phyloP scores from a whole-genome alignment of 2,797 vertebrate species.

The Micropoecilia bifurca region DNA sequence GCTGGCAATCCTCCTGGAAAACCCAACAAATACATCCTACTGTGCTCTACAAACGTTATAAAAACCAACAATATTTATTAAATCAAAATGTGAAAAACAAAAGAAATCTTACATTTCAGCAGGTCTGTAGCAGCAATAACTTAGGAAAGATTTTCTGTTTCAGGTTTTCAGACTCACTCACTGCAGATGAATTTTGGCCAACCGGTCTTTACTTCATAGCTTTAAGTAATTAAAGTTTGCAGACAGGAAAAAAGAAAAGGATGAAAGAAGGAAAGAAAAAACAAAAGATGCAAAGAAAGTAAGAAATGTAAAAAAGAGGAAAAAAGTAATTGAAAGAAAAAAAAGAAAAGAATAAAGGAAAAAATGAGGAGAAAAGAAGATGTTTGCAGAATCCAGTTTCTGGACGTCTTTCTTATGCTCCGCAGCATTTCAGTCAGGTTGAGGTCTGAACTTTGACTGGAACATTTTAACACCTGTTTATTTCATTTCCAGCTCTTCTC shows the following conservation, averaged over 20 bases:
- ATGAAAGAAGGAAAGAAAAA: not conserved
- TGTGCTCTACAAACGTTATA: not conserved
- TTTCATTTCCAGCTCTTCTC: not conserved
- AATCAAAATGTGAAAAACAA: constrained; percentile 3
- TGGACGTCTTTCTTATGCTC: not conserved
- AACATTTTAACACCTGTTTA: not conserved
- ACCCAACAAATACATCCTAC: not conserved
- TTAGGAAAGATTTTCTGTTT: not conserved
- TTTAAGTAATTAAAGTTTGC: not conserved
- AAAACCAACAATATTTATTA: not conserved
- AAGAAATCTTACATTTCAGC: not conserved
- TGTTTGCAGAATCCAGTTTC: not conserved
- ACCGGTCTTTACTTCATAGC: not conserved
- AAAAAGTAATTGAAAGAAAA: not conserved
- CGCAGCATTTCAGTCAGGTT: not conserved
- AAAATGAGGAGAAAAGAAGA: not conserved
- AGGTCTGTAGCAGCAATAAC: not conserved
- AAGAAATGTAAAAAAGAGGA: not conserved
- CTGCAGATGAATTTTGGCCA: not conserved
- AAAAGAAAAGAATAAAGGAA: no score
- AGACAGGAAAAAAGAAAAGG: not conserved
- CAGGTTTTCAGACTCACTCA: not conserved
- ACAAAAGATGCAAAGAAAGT: not conserved
- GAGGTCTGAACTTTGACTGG: not conserved
- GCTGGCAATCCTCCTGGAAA: not conserved